Evolutionary conservation across 1,140 invertebrate genomes (phyloP), one percentile per base, ranked within the genome.

Genomic region (Drosophila seguyi): DNA sequence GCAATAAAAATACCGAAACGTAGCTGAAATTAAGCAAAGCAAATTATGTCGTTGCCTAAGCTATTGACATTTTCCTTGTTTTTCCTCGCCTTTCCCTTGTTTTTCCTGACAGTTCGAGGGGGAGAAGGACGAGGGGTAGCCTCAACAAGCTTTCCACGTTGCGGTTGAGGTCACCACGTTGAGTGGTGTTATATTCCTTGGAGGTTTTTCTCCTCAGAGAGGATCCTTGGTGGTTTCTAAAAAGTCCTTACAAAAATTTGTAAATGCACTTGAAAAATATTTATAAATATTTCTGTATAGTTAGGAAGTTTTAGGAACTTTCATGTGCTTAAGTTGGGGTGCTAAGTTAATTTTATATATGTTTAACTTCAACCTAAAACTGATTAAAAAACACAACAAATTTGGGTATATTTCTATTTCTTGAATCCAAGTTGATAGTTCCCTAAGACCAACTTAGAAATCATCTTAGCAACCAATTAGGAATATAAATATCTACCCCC

Each of bases 1-100:
- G 84, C 77, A 88, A 87, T 88, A 84, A 87, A 87, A 87, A 87
- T 87, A 83, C 84, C 84, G 39, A 88, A 88, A 80, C 84, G 84
- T 80, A 77, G 63, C 84, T 68, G 69, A 79, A 88, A 88, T 87
- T 88, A 88, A 87, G 84, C 76, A 87, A 87, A 87, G 84, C 84
- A 87, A 88, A 88, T 87, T 87, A 87, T 87, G 80, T 83, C 59
- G 75, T 75, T 77, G 75, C 59, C 44, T 62, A 72, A 84, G 61
- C 69, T 86, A 86, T 85, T 85, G 82, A 85, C 82, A 87, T 85
- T 75, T 75, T 75, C 45, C 71, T 39, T 75, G 38, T 75, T 75
- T 55, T 62, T 52, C 48, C 61, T 31, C 42, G 45, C 31, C 18
- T 25, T 53, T 16, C 41, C 55, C 67, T 45, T 39, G 50, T 34